Evolutionary conservation across 2,113 vertebrate genomes (phyloP).

Genomic region (Proterorhinus semilunaris): DNA sequence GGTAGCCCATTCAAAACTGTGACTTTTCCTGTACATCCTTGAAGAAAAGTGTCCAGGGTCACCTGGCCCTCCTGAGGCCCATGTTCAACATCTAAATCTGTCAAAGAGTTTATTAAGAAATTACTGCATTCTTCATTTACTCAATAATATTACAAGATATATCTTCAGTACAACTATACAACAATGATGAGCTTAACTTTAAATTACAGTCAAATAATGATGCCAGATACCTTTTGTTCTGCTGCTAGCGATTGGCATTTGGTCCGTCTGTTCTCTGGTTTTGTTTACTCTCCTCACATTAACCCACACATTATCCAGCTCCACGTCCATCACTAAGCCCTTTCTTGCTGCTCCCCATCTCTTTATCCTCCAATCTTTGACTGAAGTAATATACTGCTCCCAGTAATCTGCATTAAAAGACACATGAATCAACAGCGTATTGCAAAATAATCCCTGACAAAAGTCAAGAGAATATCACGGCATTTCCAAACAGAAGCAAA

Average conservation of each 20-base stretch:
- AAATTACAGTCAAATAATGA: neutral
- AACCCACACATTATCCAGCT: conserved; percentile 74
- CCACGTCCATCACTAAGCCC: conserved; percentile 34
- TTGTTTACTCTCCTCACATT: conserved; percentile 65
- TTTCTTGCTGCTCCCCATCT: conserved; percentile 53
- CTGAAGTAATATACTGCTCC: conserved; percentile 61
- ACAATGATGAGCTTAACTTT: neutral
- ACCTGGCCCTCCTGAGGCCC: conserved; percentile 57
- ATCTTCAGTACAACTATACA: no score
- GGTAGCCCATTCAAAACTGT: conserved; percentile 81
- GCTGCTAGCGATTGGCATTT: conserved; percentile 45
- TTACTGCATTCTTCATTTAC: neutral
- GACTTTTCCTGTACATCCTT: conserved; percentile 54
- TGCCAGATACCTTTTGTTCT: conserved; percentile 21
- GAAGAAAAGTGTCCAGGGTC: conserved; percentile 78
- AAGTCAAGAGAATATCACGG: no score
- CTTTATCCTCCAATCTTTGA: conserved; percentile 45
- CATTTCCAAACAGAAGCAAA: no score
- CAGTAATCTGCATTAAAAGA: conserved; percentile 68
- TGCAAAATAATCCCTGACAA: no score
- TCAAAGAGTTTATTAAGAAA: neutral
- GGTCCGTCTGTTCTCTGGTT: conserved; percentile 58
- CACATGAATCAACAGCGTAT: neutral
- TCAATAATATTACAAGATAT: neutral
- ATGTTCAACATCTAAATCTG: conserved; percentile 62